These are phyloP conservation scores for Pocillopora meandrina DNA, from an alignment of 92 coral and sea anemone genomes.

Conservation along the genomic window DNA sequence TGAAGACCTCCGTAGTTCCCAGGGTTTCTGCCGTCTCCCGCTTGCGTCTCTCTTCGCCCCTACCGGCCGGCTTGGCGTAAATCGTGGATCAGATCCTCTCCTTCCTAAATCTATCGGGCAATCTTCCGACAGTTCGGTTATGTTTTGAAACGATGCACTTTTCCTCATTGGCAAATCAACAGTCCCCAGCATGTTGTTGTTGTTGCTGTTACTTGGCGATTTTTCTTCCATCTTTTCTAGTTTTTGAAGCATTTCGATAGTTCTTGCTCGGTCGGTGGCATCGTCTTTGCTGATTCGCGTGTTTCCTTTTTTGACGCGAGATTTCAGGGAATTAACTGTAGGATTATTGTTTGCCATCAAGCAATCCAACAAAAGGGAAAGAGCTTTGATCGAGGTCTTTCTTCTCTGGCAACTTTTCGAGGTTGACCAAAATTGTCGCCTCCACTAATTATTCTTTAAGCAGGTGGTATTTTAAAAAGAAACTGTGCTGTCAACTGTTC, in stretches of 20 bases:
- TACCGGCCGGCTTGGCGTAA: conserved; percentile 16
- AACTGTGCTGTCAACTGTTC: no score
- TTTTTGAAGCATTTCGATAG: conserved; percentile 32
- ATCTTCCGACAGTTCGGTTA: conserved; percentile 38
- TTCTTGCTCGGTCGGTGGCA: not conserved
- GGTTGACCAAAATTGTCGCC: not conserved
- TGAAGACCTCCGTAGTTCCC: conserved; percentile 51
- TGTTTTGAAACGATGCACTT: conserved; percentile 45
- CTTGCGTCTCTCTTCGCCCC: not conserved
- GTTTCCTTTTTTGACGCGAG: not conserved
- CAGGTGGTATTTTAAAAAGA: not conserved
- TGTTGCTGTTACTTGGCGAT: not conserved
- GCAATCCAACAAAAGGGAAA: not conserved
- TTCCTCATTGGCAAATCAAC: conserved; percentile 32
- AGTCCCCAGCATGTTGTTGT: not conserved
- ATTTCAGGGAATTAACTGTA: not conserved
- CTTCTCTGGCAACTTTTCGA: not conserved
- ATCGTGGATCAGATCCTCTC: conserved; percentile 46
- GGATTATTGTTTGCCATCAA: not conserved
- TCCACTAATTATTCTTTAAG: not conserved
- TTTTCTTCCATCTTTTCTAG: conserved; percentile 24
- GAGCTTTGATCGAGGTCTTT: not conserved
- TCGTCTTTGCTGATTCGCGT: conserved; percentile 11
- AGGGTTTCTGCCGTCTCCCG: conserved; percentile 37
- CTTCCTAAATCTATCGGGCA: conserved; percentile 26